A percentile compares a stretch with the other conserved stretches of the same genome.
These are phyloP conservation scores for Limonius californicus DNA, from an alignment of 1,140 invertebrate species.

Conservation along the genomic window DNA sequence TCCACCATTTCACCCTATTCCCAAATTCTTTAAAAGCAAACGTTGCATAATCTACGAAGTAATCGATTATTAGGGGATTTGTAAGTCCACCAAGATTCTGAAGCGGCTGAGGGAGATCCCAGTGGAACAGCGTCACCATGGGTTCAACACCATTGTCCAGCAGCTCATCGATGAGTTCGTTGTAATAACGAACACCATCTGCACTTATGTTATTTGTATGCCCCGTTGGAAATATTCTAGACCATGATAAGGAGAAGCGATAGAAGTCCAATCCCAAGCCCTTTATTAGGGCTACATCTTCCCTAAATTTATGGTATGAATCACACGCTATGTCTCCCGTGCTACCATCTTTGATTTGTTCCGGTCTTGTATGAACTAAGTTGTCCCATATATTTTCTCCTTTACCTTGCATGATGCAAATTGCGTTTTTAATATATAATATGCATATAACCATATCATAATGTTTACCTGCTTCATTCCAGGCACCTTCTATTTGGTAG, in stretches of 20 bases:
- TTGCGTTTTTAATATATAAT: background rate
- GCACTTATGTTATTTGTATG: slow-evolving; percentile 51
- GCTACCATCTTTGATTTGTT: slow-evolving; percentile 50
- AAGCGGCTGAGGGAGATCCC: too few relatives aligned
- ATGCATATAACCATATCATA: background rate
- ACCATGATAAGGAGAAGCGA: too few relatives aligned
- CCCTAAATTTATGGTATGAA: slow-evolving; percentile 56
- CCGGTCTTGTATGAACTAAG: slow-evolving; percentile 51
- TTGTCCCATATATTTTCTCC: slow-evolving; percentile 57
- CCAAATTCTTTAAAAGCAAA: slow-evolving; percentile 56
- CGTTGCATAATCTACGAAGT: slow-evolving; percentile 57
- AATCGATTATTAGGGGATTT: slow-evolving; percentile 55
- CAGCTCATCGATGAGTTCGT: slow-evolving; percentile 57
- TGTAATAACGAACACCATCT: slow-evolving; percentile 61
- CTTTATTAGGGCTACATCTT: slow-evolving; percentile 51
- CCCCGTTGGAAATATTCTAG: slow-evolving; percentile 43
- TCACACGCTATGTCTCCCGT: slow-evolving; percentile 56
- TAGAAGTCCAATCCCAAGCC: slow-evolving; percentile 48
- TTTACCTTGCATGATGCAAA: slow-evolving; percentile 32
- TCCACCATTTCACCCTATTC: slow-evolving; percentile 50
- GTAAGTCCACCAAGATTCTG: slow-evolving; percentile 62
- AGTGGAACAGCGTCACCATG: slow-evolving; percentile 52
- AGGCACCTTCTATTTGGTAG: slow-evolving; percentile 3
- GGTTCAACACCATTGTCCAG: slow-evolving; percentile 57
- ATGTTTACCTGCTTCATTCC: background rate